These are phyloP conservation scores for Pipistrellus pygmaeus DNA, from an alignment of 2,797 vertebrate species.

Conservation along the genomic window DNA sequence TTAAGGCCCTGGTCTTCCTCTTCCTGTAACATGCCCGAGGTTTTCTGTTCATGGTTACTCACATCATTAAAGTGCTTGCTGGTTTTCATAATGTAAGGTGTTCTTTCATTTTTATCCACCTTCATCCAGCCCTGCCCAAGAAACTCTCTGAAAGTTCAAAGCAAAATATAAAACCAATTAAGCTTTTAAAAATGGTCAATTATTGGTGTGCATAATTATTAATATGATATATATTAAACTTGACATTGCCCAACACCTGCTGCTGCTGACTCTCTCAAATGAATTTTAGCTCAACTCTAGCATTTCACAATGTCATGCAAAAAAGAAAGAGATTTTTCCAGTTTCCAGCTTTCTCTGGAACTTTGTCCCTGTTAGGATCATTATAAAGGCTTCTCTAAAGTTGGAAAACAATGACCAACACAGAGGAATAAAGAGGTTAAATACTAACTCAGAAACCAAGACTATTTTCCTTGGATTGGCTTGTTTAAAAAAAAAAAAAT, in stretches of 20 bases:
- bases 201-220: neutral
- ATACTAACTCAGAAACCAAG: neutral
- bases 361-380: neutral
- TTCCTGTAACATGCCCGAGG: neutral
- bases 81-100: slow-evolving; percentile 97
- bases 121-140: slow-evolving; percentile 99
- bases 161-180: slow-evolving; percentile 50
- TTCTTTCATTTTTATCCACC: slow-evolving; percentile 95
- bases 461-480: neutral
- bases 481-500: neutral
- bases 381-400: neutral
- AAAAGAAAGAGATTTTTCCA: neutral
- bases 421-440: neutral
- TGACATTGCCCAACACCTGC: neutral
- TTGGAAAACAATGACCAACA: neutral
- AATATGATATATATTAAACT: neutral
- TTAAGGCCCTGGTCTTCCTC: neutral
- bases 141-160: slow-evolving; percentile 92
- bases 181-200: neutral
- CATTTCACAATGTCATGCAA: neutral
- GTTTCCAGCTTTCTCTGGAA: slow-evolving; percentile 14
- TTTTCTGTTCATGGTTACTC: slow-evolving; percentile 76
- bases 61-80: slow-evolving; percentile 98
- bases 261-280: neutral
- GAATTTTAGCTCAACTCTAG: slow-evolving; percentile 4